Evolutionary conservation across 2,888 invertebrate genomes (phyloP).

Genomic region (Callosobruchus maculatus): DNA sequence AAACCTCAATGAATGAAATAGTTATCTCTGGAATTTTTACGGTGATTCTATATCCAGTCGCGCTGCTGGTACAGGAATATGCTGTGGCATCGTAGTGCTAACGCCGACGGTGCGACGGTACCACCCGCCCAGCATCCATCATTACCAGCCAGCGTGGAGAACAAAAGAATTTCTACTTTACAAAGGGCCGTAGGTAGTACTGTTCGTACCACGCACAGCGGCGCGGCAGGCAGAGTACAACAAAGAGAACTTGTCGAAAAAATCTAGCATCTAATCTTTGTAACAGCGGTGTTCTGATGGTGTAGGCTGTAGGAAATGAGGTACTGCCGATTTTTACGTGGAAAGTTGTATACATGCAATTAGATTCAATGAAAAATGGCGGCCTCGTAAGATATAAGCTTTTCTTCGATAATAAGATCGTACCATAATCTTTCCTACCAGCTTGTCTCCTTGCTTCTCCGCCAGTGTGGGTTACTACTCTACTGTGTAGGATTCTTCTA

Average conservation of each 20-base stretch:
- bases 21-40: no score
- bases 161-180: neutral
- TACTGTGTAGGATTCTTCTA: no score
- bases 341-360: neutral
- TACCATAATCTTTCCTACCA: no score
- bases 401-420: no score
- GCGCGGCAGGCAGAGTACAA: neutral
- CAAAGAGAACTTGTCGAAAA: neutral
- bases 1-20: no score
- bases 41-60: no score
- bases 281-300: neutral
- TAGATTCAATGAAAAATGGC: neutral
- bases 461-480: no score
- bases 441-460: no score
- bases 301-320: neutral
- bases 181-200: neutral
- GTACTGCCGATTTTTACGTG: neutral
- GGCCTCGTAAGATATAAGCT: neutral
- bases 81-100: no score
- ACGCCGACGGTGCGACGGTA: neutral
- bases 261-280: neutral
- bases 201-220: neutral
- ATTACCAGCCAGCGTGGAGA: neutral
- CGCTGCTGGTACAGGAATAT: no score
- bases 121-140: neutral